Evolutionary conservation across 2,888 invertebrate genomes (phyloP).

Genomic region (Dorcus parallelipipedus): DNA sequence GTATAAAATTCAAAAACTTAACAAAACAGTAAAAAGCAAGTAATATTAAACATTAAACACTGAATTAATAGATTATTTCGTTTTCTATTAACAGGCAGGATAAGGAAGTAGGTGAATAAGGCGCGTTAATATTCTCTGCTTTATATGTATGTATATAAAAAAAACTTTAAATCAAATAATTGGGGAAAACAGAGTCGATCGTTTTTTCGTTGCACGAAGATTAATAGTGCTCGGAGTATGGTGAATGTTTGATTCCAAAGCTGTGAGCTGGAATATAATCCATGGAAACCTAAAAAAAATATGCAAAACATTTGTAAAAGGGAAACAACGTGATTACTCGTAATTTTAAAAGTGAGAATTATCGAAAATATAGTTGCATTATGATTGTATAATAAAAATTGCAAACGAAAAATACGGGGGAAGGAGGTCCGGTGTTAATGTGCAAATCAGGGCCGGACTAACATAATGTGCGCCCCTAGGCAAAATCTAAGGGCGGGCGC

Average conservation of each 20-base stretch:
- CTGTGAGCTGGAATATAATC: conserved; percentile 67
- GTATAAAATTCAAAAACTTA: background rate
- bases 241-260: conserved; percentile 87
- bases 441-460: too few species aligned
- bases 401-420: too few species aligned
- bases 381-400: too few species aligned
- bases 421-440: too few species aligned
- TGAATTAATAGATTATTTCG: too few species aligned
- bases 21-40: background rate
- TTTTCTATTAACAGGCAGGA: too few species aligned
- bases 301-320: background rate
- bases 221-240: conserved; percentile 55
- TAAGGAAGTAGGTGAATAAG: background rate
- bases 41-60: background rate
- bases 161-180: conserved; percentile 1
- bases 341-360: too few species aligned
- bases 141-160: background rate
- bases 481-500: too few species aligned
- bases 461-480: too few species aligned
- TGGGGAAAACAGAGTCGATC: conserved; percentile 13
- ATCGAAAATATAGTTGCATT: too few species aligned
- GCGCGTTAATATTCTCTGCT: conserved; percentile 13
- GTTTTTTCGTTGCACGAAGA: conserved; percentile 8
- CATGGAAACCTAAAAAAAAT: conserved; percentile 57
- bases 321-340: background rate